Conservation (phyloP, 2,113 vertebrate genomes). For the Pteruthius melanotis region DNA sequence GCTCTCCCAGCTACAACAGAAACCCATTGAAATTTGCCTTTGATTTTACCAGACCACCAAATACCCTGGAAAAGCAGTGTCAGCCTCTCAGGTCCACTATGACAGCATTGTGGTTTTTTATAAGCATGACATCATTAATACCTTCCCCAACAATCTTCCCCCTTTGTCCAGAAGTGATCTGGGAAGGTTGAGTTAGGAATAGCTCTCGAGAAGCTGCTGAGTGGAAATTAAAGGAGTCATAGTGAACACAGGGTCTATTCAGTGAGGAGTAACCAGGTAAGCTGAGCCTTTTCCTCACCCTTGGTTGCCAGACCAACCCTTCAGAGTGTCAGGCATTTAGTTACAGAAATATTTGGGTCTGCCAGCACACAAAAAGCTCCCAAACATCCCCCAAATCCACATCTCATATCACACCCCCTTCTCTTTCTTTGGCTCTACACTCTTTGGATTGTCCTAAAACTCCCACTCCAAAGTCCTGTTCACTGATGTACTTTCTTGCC, state of each 20-base stretch:
- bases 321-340: not conserved
- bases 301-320: not conserved
- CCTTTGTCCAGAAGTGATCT: not conserved
- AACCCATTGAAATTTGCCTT: not conserved
- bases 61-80: not conserved
- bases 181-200: not conserved
- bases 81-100: not conserved
- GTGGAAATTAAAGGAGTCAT: not conserved
- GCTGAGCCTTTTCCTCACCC: not conserved
- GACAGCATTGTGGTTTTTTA: not conserved
- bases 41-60: not conserved
- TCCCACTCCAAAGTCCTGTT: not conserved
- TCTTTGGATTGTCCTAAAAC: not conserved
- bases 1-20: not conserved
- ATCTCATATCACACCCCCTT: not conserved
- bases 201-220: not conserved
- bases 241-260: not conserved
- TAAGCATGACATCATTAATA: not conserved
- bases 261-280: not conserved
- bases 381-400: not conserved
- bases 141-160: fast-evolving
- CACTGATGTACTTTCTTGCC: not conserved
- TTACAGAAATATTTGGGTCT: not conserved
- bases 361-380: not conserved
- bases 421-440: not conserved